Percentiles rank a stretch among this genome's conserved stretches.
Conservation (phyloP, 92 coral and sea anemone genomes). For the Pocillopora meandrina region DNA sequence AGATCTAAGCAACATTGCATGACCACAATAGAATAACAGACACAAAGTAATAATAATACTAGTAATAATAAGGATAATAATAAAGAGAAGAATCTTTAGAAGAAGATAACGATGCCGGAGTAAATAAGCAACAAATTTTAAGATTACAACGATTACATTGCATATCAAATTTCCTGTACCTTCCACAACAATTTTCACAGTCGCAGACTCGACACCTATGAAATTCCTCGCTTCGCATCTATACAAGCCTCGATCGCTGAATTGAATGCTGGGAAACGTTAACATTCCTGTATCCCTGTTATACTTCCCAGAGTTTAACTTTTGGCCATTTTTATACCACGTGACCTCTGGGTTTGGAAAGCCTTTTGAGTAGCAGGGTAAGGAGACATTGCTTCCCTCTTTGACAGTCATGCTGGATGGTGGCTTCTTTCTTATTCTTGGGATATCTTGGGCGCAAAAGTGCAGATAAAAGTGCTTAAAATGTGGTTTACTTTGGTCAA, state of each 20-base stretch:
- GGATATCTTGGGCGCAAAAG: too few relatives aligned
- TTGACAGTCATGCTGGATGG: constrained; percentile 50
- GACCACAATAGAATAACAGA: too few relatives aligned
- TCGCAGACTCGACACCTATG: constrained; percentile 45
- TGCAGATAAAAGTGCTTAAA: too few relatives aligned
- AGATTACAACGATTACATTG: neutral
- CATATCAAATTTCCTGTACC: constrained; percentile 11
- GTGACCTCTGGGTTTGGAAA: constrained; percentile 68
- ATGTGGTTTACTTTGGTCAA: too few relatives aligned
- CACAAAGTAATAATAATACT: too few relatives aligned
- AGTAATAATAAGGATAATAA: too few relatives aligned
- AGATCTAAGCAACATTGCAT: too few relatives aligned
- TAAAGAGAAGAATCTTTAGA: too few relatives aligned
- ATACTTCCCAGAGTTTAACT: constrained; percentile 31
- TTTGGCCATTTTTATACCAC: constrained; percentile 56
- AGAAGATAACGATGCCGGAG: neutral
- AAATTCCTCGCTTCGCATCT: constrained; percentile 62
- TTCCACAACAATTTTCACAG: constrained; percentile 48
- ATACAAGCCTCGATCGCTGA: constrained; percentile 56
- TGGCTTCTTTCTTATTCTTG: constrained; percentile 28
- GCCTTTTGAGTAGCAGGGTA: constrained; percentile 60
- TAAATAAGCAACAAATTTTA: neutral
- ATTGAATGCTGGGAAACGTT: constrained; percentile 42
- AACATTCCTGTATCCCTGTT: constrained; percentile 44
- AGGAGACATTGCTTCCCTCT: constrained; percentile 54